phyloP scores from a whole-genome alignment of 2,113 vertebrate genomes.

The Tauraco erythrolophus region DNA sequence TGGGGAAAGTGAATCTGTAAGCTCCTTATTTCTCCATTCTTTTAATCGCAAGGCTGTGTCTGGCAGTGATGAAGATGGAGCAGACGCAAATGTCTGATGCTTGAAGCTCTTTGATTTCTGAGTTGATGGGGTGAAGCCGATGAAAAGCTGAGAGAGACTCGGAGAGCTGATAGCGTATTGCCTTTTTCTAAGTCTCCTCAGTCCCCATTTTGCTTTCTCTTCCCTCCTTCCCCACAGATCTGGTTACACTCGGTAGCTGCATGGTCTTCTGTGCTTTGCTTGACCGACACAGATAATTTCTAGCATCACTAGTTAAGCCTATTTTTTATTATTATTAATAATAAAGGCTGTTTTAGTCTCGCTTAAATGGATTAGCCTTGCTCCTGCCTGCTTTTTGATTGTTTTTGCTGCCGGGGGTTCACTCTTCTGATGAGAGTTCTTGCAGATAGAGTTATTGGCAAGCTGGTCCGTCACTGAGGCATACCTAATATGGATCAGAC shows the following conservation, averaged over 20 bases:
- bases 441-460: conserved; percentile 39
- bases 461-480: conserved; percentile 43
- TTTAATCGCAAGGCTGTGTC: conserved; percentile 48
- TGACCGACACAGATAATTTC: conserved; percentile 49
- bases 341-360: conserved; percentile 57
- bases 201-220: neutral
- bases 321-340: conserved; percentile 53
- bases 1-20: conserved; percentile 51
- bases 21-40: conserved; percentile 72
- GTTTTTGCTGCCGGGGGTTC: conserved; percentile 64
- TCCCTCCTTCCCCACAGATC: neutral
- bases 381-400: conserved; percentile 58
- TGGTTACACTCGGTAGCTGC: neutral
- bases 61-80: conserved; percentile 74
- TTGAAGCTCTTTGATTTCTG: conserved; percentile 67
- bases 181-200: neutral
- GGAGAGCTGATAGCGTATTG: neutral
- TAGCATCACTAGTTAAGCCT: conserved; percentile 56
- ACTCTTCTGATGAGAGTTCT: conserved; percentile 44
- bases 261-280: conserved; percentile 4
- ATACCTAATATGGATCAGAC: conserved; percentile 66
- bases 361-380: conserved; percentile 63
- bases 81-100: conserved; percentile 54
- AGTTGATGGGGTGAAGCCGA: conserved; percentile 64
- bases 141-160: conserved; percentile 25